Conservation (phyloP, 2,113 vertebrate species). For the Gavialis gangeticus region DNA sequence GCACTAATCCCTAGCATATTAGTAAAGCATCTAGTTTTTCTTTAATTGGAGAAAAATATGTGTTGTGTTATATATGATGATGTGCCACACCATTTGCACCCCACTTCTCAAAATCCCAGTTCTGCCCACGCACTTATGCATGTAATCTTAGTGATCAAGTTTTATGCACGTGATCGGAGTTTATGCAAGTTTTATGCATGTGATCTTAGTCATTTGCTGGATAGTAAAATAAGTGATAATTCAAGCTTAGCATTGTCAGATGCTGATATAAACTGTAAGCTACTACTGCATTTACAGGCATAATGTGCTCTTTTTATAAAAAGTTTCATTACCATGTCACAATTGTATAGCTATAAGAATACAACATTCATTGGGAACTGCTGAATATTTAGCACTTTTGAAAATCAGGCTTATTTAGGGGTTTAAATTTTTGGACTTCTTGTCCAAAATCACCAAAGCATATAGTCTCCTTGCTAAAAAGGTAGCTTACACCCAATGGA, state of each 20-base stretch:
- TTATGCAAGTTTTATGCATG: neutral
- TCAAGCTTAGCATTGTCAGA: neutral
- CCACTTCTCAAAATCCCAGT: no score
- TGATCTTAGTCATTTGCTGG: neutral
- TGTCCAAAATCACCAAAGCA: neutral
- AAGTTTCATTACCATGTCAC: neutral
- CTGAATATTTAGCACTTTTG: slow-evolving; percentile 63
- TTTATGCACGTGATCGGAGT: no score
- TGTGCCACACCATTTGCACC: no score
- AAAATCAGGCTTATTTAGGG: slow-evolving; percentile 55
- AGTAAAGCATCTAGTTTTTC: no score
- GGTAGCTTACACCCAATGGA: no score
- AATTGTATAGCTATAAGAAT: slow-evolving; percentile 26
- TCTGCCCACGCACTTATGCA: no score
- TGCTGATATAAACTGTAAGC: neutral
- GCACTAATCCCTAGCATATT: no score
- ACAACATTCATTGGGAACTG: slow-evolving; percentile 42
- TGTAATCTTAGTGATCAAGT: no score
- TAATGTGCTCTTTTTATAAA: neutral
- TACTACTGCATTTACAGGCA: neutral
- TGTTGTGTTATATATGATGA: no score
- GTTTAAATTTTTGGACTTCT: slow-evolving; percentile 42
- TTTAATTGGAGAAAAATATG: no score
- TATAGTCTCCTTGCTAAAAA: no score
- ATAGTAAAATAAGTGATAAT: neutral